Evolutionary conservation across 2,113 vertebrate species (phyloP), one percentile per base, ranked within the genome.

Genomic region (Elanoides forficatus): DNA sequence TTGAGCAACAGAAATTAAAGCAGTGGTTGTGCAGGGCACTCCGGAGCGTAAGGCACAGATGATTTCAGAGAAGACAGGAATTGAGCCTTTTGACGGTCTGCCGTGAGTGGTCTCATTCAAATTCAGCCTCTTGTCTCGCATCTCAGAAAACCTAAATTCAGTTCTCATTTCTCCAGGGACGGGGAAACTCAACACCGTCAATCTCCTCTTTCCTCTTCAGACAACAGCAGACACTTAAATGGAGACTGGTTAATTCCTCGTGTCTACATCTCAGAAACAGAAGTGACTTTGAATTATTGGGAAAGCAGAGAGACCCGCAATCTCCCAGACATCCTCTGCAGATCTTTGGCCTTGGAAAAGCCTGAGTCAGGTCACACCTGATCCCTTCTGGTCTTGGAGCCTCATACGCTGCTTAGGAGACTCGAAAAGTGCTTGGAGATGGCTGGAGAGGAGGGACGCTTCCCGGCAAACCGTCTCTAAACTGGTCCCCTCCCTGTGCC

Each of bases 31-130:
- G 32, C 9, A 1, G 42, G 19, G 45, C 0, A 0, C n/a, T 66
- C 40, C 3, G 0, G 5, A 9, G 48, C 4, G 1, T 10, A 30
- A 74, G 52, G 76, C 32, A 11, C 2, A 20, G 58, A 6, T n/a
- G 20, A 29, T 52, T 71, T 52, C 58, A 80, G 93, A 52, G 48
- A 43, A 56, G 30, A 56, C 0, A 3, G 38, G 50, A 70, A 34
- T 8, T 0, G 2, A 55, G 56, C 11, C 53, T 76, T 68, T 52
- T 36, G 85, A 45, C 1, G 4, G 40, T 48, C 42, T 73, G 55
- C 53, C 55, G 5, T 21, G 65, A 30, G 60, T 5, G 60, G 34
- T 25, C 42, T 40, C 2, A 5, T 67, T 87, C 2, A 2, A 91
- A 84, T 62, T 50, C 81, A 87, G 65, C 52, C 40, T 62, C 89